Conservation (phyloP, 2,797 vertebrate species). For the Taenioides sp. region DNA sequence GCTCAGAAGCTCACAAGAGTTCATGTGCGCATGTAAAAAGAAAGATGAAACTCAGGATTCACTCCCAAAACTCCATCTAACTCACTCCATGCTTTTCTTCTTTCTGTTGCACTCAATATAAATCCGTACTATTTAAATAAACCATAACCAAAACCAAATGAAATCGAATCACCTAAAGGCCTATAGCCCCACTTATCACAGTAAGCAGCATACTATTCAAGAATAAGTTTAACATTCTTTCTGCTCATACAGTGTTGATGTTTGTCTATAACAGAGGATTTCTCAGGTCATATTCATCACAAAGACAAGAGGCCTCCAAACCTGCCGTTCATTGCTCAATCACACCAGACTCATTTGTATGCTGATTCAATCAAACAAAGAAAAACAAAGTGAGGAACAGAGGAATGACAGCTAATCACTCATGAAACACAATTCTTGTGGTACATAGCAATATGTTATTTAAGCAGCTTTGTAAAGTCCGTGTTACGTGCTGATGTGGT, state of each 20-base stretch:
- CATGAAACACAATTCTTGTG: slow-evolving; percentile 44
- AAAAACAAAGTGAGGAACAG: slow-evolving; percentile 55
- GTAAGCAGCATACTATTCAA: background rate
- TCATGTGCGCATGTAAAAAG: too few relatives aligned
- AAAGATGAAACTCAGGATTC: too few relatives aligned
- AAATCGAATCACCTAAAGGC: background rate
- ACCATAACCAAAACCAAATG: background rate
- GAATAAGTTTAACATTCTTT: background rate
- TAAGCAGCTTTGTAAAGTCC: slow-evolving; percentile 9
- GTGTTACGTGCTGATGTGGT: slow-evolving; percentile 29
- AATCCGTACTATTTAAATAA: background rate
- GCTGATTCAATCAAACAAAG: slow-evolving; percentile 50
- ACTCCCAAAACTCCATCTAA: too few relatives aligned
- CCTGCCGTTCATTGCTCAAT: slow-evolving; percentile 49
- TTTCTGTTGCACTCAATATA: background rate
- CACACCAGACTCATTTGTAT: slow-evolving; percentile 53
- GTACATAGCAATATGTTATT: slow-evolving; percentile 18
- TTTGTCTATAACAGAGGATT: slow-evolving; percentile 31
- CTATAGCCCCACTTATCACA: background rate
- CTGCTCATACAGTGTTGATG: slow-evolving; percentile 10
- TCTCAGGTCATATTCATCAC: slow-evolving; percentile 43
- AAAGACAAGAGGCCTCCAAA: slow-evolving; percentile 43
- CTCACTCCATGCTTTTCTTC: background rate
- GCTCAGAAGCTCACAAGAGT: too few relatives aligned
- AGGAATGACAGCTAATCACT: slow-evolving; percentile 52